Percentiles rank a stretch among this genome's conserved stretches.
Evolutionary conservation across 1,140 invertebrate genomes (phyloP).

Genomic region (Myzus persicae): DNA sequence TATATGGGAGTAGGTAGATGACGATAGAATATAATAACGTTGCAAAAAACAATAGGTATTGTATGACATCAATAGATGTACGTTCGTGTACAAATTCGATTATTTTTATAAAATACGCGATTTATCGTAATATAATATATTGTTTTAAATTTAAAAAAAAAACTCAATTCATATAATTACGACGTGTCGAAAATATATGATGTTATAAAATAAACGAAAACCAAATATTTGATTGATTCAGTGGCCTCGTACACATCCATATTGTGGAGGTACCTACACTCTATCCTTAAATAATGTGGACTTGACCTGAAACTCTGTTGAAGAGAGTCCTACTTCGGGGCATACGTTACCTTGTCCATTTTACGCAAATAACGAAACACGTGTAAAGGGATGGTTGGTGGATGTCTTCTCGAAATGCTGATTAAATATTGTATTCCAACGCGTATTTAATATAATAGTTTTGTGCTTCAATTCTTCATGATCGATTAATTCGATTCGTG

Average conservation of each 20-base stretch:
- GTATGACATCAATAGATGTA: not conserved
- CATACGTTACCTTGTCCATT: not conserved
- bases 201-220: not conserved
- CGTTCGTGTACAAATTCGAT: not conserved
- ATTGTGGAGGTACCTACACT: not conserved
- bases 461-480: not conserved
- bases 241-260: not conserved
- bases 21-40: not conserved
- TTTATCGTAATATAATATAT: not conserved
- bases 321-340: not conserved
- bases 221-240: not conserved
- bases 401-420: no score
- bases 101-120: not conserved
- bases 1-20: not conserved
- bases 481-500: not conserved
- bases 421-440: no score
- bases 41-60: slow-evolving; percentile 21
- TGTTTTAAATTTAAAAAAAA: not conserved
- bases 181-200: not conserved
- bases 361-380: not conserved
- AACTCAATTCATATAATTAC: not conserved
- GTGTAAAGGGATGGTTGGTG: not conserved
- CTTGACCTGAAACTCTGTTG: not conserved
- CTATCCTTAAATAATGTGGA: not conserved
- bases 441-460: not conserved